Evolutionary conservation across 1,140 invertebrate species (phyloP).

Genomic region (Trichonephila clavata): DNA sequence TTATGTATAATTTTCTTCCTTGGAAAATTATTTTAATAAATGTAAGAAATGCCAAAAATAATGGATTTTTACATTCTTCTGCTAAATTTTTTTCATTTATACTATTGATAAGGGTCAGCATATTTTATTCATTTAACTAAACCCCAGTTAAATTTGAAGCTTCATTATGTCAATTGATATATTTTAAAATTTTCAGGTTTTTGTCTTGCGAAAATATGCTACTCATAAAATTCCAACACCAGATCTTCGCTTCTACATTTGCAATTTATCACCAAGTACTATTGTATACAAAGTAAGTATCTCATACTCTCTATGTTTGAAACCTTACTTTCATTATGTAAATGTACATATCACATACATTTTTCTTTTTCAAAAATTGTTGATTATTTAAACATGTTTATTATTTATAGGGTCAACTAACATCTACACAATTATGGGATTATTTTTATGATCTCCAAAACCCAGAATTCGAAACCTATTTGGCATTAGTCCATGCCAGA

Average conservation of each 20-base stretch:
- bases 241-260: constrained; percentile 96
- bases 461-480: constrained; percentile 94
- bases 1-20: too few relatives aligned
- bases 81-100: too few relatives aligned
- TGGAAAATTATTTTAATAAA: too few relatives aligned
- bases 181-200: constrained; percentile 85
- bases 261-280: constrained; percentile 93
- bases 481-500: constrained; percentile 97
- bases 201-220: constrained; percentile 94
- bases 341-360: too few relatives aligned
- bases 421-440: constrained; percentile 96
- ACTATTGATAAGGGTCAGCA: too few relatives aligned
- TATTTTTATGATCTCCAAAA: constrained; percentile 88
- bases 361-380: too few relatives aligned
- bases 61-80: too few relatives aligned
- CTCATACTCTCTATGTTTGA: background rate
- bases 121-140: too few relatives aligned
- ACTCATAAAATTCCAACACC: constrained; percentile 91
- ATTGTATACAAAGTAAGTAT: constrained; percentile 93
- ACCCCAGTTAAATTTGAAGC: too few relatives aligned
- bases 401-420: constrained; percentile 86
- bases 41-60: too few relatives aligned
- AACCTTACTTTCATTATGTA: too few relatives aligned
- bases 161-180: background rate
- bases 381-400: background rate